These are phyloP conservation scores for Carapus acus DNA, from an alignment of 2,797 vertebrate species.

Conservation along the genomic window DNA sequence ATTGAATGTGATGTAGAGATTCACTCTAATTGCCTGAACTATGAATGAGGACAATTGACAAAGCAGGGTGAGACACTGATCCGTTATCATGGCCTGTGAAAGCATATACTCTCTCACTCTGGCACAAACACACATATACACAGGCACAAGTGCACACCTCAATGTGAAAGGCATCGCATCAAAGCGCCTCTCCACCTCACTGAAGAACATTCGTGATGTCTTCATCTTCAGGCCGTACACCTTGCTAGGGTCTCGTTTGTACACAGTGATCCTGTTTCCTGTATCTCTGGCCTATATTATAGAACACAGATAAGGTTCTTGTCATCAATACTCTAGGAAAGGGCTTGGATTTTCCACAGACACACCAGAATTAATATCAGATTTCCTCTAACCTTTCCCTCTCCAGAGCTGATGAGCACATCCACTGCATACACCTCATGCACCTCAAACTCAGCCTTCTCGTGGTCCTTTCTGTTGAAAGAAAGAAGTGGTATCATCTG, in stretches of 20 bases:
- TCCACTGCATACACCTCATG: constrained; percentile 98
- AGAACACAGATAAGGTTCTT: constrained; percentile 2
- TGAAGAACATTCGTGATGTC: constrained; percentile 94
- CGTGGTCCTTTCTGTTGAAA: constrained; percentile 88
- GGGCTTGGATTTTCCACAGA: accelerated
- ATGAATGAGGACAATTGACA: no score
- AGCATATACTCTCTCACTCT: background rate
- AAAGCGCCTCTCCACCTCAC: constrained; percentile 93
- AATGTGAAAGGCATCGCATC: constrained; percentile 97
- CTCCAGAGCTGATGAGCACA: constrained; percentile 93
- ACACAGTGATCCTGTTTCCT: constrained; percentile 94
- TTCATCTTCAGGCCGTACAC: constrained; percentile 99
- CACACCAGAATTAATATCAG: background rate
- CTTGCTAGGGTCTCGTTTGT: constrained; percentile 95
- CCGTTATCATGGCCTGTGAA: no score
- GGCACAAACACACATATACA: background rate
- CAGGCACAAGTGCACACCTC: constrained; percentile 76
- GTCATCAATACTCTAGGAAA: background rate
- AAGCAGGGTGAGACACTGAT: no score
- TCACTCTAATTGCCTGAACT: no score
- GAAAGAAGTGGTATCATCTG: constrained; percentile 3
- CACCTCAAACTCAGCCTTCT: constrained; percentile 97
- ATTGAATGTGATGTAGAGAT: no score
- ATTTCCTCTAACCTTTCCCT: constrained; percentile 86
- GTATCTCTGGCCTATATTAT: constrained; percentile 95